A percentile compares a stretch with the other conserved stretches of the same genome.
Evolutionary conservation across 2,113 vertebrate genomes (phyloP).

Genomic region (Guaruba guarouba): DNA sequence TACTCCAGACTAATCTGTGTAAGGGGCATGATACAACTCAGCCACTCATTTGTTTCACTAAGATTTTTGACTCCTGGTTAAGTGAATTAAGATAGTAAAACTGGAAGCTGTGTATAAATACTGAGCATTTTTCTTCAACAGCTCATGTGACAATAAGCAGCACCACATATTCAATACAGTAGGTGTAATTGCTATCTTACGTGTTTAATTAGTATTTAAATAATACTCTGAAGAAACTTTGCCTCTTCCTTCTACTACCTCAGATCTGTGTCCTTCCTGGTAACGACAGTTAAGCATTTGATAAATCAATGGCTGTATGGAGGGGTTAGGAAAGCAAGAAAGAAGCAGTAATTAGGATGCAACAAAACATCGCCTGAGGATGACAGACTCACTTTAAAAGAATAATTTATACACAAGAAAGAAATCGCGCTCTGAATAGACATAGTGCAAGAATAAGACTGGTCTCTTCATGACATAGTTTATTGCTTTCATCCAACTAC

Average conservation of each 20-base stretch:
- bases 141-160: background rate
- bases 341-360: background rate
- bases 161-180: background rate
- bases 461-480: background rate
- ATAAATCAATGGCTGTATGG: background rate
- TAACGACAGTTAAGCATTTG: background rate
- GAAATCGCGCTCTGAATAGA: background rate
- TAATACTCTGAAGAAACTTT: background rate
- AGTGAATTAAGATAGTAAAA: background rate
- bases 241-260: background rate
- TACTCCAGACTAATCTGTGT: background rate
- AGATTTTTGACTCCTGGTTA: background rate
- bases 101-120: background rate
- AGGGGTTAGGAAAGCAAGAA: background rate
- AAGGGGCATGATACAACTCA: background rate
- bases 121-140: background rate
- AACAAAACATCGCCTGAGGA: background rate
- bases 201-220: background rate
- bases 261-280: background rate
- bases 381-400: slow-evolving; percentile 15
- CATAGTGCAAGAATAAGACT: background rate
- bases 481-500: background rate
- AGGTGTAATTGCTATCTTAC: background rate
- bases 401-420: slow-evolving; percentile 6
- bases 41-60: background rate